Percentiles rank a stretch among this genome's conserved stretches.
These are phyloP conservation scores for Aphidius ervi DNA, from an alignment of 1,140 invertebrate genomes.

Conservation along the genomic window DNA sequence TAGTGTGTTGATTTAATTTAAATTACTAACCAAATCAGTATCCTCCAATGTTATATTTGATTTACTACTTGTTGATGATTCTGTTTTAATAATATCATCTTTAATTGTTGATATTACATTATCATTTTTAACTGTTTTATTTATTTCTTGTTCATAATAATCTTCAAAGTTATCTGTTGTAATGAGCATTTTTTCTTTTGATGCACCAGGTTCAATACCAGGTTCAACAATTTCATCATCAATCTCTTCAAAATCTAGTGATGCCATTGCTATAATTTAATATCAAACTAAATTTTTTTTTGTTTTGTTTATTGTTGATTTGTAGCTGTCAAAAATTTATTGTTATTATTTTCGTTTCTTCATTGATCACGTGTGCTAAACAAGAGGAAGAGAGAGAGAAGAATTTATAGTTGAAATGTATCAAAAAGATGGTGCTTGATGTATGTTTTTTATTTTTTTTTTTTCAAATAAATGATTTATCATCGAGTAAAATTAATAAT, in stretches of 20 bases:
- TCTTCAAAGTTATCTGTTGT: constrained; percentile 68
- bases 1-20: not conserved
- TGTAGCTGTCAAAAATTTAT: too few relatives aligned
- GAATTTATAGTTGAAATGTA: too few relatives aligned
- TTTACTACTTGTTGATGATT: not conserved
- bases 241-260: constrained; percentile 31
- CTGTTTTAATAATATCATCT: not conserved
- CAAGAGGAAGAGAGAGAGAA: too few relatives aligned
- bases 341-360: too few relatives aligned
- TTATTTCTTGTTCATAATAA: constrained; percentile 61
- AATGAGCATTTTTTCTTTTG: constrained; percentile 63
- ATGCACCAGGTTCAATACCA: constrained; percentile 56
- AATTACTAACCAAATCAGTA: constrained; percentile 36
- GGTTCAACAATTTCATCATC: constrained; percentile 43
- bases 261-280: constrained; percentile 30
- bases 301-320: too few relatives aligned
- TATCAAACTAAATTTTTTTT: too few relatives aligned
- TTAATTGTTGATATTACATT: constrained; percentile 46
- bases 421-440: too few relatives aligned
- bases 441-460: too few relatives aligned
- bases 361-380: too few relatives aligned
- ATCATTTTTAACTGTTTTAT: constrained; percentile 51
- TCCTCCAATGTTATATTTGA: constrained; percentile 30
- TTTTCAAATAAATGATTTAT: too few relatives aligned
- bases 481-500: too few relatives aligned